Evolutionary conservation across 2,113 vertebrate genomes (phyloP).

Genomic region (Seriola quinqueradiata): DNA sequence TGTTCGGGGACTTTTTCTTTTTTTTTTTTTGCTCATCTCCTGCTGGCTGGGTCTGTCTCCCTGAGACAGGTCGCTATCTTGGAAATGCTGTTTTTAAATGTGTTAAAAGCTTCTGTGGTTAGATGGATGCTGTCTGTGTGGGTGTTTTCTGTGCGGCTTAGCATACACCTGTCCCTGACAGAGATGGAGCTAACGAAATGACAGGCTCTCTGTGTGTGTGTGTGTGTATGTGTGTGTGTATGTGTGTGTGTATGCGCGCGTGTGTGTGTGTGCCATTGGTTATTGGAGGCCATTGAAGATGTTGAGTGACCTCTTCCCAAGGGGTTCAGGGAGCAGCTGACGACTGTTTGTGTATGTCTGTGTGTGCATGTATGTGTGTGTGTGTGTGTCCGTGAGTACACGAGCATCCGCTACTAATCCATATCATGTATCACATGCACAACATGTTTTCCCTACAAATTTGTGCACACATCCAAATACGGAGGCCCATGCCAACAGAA

Average conservation of each 20-base stretch:
- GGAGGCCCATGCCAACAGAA: constrained; percentile 52
- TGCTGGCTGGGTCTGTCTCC: constrained; percentile 12
- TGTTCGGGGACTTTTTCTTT: constrained; percentile 45
- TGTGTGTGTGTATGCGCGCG: background rate
- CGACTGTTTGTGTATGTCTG: constrained; percentile 38
- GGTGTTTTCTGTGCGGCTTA: constrained; percentile 64
- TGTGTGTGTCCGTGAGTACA: constrained; percentile 27
- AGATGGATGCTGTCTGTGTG: constrained; percentile 64
- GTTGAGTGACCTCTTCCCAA: constrained; percentile 74
- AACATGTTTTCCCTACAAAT: constrained; percentile 70
- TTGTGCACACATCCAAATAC: constrained; percentile 50
- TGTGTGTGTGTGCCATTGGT: constrained; percentile 1
- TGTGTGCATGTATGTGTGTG: constrained; percentile 16
- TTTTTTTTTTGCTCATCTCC: constrained; percentile 6
- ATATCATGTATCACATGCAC: constrained; percentile 75
- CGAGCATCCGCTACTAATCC: constrained; percentile 55
- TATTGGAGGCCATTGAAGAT: constrained; percentile 67
- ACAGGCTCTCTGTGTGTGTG: constrained; percentile 21
- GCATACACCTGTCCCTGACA: constrained; percentile 76
- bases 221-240: background rate
- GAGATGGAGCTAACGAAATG: constrained; percentile 64
- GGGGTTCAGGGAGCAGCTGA: constrained; percentile 76
- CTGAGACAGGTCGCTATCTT: constrained; percentile 59
- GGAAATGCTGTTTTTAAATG: constrained; percentile 78
- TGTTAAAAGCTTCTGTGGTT: constrained; percentile 77